Base-by-base conservation (phyloP, 2,113 vertebrate genomes). In the Corydoras sp. region DNA sequence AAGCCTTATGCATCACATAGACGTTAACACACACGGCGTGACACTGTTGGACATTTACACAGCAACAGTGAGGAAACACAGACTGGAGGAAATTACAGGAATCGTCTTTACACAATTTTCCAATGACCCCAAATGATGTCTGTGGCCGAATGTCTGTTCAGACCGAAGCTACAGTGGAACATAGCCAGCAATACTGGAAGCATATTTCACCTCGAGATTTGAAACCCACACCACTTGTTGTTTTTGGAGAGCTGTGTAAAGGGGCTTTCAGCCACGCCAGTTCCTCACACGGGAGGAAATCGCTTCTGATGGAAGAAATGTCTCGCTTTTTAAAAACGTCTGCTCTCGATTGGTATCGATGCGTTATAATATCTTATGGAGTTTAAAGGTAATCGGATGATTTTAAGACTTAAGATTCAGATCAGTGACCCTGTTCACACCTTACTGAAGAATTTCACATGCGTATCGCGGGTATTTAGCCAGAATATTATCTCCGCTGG, bases 21-120 rank as follows among this genome's bases (percentile, higher is more conserved):
- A 63, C 62, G 58, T 69, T 54, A 69, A 84, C 74, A 84, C 76
- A 75, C 59, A 70, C 72, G 78, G 31, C 73, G 54, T 73, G 80
- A 80, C 80, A 80, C 77, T 58, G 78, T 71, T 72, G 62, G 80
- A 76, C 68, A 76, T 75, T 68, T n/a, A 81, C 69, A 43, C 75
- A 72, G 82, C 77, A 82, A 74, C 73, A 63, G 77, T 72, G 55
- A 75, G 60, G 24, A 66, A 69, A 77, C 43, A 58, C 32, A 61
- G 58, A 30, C 43, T 55, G 69, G 29, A 8, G 15, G 64, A 76
- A 65, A n/a, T 13, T 56, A n/a, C 13, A 7, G 13, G 15, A 56
- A 56, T 7, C 54, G 10, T 2, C 54, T 14, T 56, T 14, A 56
- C 54, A 56, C 14, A 56, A n/a, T n/a, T 56, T 56, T 56, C 13